Evolutionary conservation across 2,888 invertebrate species (phyloP).

Genomic region (Euproctis similis): DNA sequence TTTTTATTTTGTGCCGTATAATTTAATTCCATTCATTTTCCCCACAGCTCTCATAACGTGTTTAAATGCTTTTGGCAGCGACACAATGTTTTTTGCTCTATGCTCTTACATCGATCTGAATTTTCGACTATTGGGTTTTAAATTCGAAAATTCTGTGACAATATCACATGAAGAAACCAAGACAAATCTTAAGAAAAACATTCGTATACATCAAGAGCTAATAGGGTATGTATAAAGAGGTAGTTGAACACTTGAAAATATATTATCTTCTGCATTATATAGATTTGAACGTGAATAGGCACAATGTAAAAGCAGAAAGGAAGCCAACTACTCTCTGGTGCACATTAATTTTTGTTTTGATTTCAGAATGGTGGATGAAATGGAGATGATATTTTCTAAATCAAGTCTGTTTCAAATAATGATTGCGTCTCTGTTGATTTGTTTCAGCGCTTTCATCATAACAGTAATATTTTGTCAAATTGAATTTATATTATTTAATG

Average conservation of each 20-base stretch:
- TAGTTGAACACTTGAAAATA: too few relatives aligned
- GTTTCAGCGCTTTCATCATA: constrained; percentile 52
- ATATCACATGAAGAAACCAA: constrained; percentile 16
- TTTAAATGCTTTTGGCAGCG: constrained; percentile 36
- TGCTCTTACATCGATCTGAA: constrained; percentile 52
- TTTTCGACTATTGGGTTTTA: constrained; percentile 39
- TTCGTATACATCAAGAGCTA: constrained; percentile 41
- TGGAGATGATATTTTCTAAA: constrained; percentile 43
- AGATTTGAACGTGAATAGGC: too few relatives aligned
- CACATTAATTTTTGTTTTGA: too few relatives aligned
- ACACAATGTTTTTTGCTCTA: constrained; percentile 40
- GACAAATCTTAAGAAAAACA: constrained; percentile 22
- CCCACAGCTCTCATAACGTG: constrained; percentile 44
- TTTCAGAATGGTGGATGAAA: constrained; percentile 43
- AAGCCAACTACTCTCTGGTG: too few relatives aligned
- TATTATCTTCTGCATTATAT: too few relatives aligned
- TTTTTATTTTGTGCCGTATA: too few relatives aligned
- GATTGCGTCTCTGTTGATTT: constrained; percentile 48
- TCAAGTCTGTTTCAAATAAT: constrained; percentile 49
- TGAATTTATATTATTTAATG: too few relatives aligned
- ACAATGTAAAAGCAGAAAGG: too few relatives aligned
- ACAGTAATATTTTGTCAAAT: constrained; percentile 28
- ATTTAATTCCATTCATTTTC: background rate
- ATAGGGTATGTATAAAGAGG: too few relatives aligned
- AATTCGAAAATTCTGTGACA: constrained; percentile 28